Evolutionary conservation across 2,113 vertebrate species (phyloP), one percentile per base, ranked within the genome.

Genomic region (Hirundichthys speculiger): DNA sequence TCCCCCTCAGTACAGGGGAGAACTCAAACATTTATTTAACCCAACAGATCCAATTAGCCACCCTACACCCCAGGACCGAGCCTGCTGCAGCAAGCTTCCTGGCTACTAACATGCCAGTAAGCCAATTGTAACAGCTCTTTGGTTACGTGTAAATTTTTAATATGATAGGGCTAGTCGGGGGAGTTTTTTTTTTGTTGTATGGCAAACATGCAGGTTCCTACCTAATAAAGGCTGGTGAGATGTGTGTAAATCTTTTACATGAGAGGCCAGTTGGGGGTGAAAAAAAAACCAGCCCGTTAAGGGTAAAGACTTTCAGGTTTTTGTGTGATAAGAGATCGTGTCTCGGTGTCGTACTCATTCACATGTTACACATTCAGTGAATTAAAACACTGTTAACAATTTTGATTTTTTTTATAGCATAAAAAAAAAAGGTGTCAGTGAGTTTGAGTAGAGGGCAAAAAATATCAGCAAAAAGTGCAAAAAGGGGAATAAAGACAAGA

Each of bases 1-100:
- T 69, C 74, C 78, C 75, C n/a, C 74, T 58, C 69, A 53, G 74
- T 45, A 41, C 70, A 77, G 61, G 52, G 66, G 79, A 80, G 62
- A 91, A 90, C 61, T 90, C 70, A 92, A 92, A 93, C 86, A 92
- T 93, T 93, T 91, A 90, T 90, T 92, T 92, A 92, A 92, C 86
- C 89, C 82, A 88, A 87, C 77, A 69, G 69, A 82, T 84, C 87
- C 87, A 92, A 91, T 92, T 92, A 93, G 86, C 81, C 70, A 46
- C 40, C 70, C 68, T 50, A 84, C 83, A 79, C 81, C 79, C 57
- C 58, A 39, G 64, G 77, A 84, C 56, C 65, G 49, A 77, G 51
- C 58, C 49, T 73, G 84, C 68, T 69, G 85, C 66, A 80, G 78
- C 58, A 46, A 73, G 77, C 62, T 66, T 55, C 76, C 79, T 39